These are phyloP conservation scores for Delphinapterus leucas DNA, from an alignment of 2,113 vertebrate genomes.

Conservation along the genomic window DNA sequence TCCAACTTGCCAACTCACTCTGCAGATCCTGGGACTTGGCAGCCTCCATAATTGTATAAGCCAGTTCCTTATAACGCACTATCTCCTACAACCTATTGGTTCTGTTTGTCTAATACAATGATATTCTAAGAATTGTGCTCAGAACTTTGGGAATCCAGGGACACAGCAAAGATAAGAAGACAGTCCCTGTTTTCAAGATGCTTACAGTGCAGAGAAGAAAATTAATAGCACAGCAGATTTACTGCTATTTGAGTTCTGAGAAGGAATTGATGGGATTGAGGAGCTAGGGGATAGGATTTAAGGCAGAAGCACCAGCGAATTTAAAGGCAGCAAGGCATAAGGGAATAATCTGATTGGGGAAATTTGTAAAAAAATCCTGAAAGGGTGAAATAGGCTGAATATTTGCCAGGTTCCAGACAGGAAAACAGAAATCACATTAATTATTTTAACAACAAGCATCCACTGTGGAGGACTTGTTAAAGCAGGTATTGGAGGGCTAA, in stretches of 20 bases:
- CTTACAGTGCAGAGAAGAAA: neutral
- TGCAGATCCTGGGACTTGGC: neutral
- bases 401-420: neutral
- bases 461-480: neutral
- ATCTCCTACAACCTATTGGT: neutral
- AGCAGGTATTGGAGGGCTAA: neutral
- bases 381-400: neutral
- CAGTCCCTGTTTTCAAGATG: neutral
- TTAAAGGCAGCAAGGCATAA: neutral
- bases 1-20: neutral
- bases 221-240: neutral
- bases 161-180: neutral
- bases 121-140: neutral
- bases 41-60: neutral
- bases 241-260: neutral
- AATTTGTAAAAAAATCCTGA: neutral
- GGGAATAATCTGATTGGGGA: neutral
- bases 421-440: neutral
- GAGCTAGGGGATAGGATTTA: neutral
- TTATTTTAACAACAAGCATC: neutral
- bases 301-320: neutral
- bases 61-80: neutral
- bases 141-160: neutral
- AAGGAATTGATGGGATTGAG: neutral
- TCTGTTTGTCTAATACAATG: neutral